Evolutionary conservation across 2,888 invertebrate genomes (phyloP).

Genomic region (Stegana nigrithorax): DNA sequence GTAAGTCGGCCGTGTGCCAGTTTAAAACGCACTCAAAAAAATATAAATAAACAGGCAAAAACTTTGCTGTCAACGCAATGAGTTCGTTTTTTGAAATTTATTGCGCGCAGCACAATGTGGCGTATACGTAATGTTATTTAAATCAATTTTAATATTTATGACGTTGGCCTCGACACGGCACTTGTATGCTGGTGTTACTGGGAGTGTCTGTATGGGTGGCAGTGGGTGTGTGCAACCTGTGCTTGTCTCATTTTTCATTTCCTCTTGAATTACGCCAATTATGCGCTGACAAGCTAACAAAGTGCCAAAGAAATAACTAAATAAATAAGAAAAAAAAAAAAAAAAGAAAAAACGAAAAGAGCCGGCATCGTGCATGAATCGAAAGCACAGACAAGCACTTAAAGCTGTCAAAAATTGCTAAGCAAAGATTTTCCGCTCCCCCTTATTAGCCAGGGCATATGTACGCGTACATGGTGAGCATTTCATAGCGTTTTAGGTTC

Average conservation of each 20-base stretch:
- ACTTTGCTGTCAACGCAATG: too few relatives aligned
- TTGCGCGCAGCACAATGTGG: background rate
- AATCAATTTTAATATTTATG: constrained; percentile 11
- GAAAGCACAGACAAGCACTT: background rate
- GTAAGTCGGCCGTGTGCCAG: too few relatives aligned
- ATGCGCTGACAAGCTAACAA: background rate
- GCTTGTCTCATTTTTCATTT: background rate
- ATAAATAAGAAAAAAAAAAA: too few relatives aligned
- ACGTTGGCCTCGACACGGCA: background rate
- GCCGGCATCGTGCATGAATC: background rate
- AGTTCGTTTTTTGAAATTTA: background rate
- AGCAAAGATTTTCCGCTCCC: too few relatives aligned
- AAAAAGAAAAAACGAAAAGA: too few relatives aligned
- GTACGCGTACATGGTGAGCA: background rate
- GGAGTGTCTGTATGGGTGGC: too few relatives aligned
- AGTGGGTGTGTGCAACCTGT: too few relatives aligned
- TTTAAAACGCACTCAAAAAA: too few relatives aligned
- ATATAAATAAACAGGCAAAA: too few relatives aligned
- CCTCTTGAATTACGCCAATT: constrained; percentile 7
- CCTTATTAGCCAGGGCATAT: too few relatives aligned
- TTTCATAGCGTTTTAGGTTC: background rate
- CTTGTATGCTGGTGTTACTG: background rate
- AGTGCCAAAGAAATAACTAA: background rate
- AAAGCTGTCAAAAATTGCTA: background rate
- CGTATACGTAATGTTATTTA: constrained; percentile 14